Evolutionary conservation across 2,797 vertebrate species (phyloP).

Genomic region (Triplophysa bombifrons): DNA sequence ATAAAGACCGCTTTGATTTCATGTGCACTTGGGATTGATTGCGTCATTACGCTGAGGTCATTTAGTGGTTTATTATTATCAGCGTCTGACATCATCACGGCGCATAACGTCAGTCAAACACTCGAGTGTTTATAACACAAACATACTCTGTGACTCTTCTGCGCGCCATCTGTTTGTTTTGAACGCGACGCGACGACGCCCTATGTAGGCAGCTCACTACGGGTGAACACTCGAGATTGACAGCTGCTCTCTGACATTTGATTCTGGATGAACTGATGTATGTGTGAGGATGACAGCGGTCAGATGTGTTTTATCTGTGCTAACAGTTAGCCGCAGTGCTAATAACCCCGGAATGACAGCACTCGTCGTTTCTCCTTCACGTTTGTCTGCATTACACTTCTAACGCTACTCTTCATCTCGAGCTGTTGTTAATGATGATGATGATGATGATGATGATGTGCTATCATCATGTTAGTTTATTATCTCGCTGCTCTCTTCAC

Average conservation of each 20-base stretch:
- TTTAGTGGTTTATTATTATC: too few relatives aligned
- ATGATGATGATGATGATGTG: background rate
- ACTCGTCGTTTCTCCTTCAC: background rate
- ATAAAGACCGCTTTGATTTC: too few relatives aligned
- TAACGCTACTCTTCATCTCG: background rate
- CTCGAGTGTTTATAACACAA: too few relatives aligned
- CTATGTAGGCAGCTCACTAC: conserved; percentile 36
- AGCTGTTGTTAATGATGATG: background rate
- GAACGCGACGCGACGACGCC: conserved; percentile 15
- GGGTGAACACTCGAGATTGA: background rate
- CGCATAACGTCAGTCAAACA: too few relatives aligned
- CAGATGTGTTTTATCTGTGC: conserved; percentile 1
- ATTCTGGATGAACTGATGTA: background rate
- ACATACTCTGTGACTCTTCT: too few relatives aligned
- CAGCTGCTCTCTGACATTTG: too few relatives aligned
- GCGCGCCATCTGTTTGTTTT: background rate
- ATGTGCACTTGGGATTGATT: too few relatives aligned
- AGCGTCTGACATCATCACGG: too few relatives aligned
- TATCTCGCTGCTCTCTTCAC: background rate
- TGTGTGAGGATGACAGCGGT: background rate
- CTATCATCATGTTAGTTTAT: background rate
- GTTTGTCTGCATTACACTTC: background rate
- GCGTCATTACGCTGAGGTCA: too few relatives aligned
- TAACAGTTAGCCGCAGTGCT: conserved; percentile 31
- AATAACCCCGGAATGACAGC: background rate